Percentiles rank a stretch among this genome's conserved stretches.
These are phyloP conservation scores for Dasyurus viverrinus DNA, from an alignment of 2,113 vertebrate species.

Conservation along the genomic window DNA sequence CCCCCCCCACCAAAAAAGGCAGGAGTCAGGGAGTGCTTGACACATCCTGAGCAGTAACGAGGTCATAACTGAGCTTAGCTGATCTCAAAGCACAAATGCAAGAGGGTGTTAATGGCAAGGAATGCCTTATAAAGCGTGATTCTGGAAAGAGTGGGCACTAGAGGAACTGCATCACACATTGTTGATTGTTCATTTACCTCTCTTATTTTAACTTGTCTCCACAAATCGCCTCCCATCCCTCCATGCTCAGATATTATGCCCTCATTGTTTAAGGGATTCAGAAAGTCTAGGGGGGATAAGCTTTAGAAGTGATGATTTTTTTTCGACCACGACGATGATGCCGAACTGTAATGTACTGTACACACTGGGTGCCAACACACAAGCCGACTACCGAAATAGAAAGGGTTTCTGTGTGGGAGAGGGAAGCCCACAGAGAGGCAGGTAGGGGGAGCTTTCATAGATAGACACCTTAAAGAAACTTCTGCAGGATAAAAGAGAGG, in stretches of 20 bases:
- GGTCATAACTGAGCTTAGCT: constrained; percentile 70
- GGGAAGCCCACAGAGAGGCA: constrained; percentile 48
- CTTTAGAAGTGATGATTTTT: constrained; percentile 68
- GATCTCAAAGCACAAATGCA: constrained; percentile 70
- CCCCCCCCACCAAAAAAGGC: background rate
- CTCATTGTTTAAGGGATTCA: constrained; percentile 63
- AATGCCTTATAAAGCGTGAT: constrained; percentile 74
- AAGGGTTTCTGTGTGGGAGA: constrained; percentile 67
- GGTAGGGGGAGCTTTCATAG: constrained; percentile 67
- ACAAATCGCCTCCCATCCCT: constrained; percentile 56
- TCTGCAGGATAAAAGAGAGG: constrained; percentile 65
- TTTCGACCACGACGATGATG: constrained; percentile 60
- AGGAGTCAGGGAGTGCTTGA: constrained; percentile 68
- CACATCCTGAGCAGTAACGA: constrained; percentile 75
- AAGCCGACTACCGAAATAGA: constrained; percentile 70
- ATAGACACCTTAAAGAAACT: constrained; percentile 75
- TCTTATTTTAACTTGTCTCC: constrained; percentile 71
- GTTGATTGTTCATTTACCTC: constrained; percentile 76
- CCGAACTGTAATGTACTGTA: constrained; percentile 53
- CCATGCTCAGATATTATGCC: constrained; percentile 58
- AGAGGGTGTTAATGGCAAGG: constrained; percentile 73
- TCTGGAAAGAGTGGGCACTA: constrained; percentile 68
- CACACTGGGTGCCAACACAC: constrained; percentile 63
- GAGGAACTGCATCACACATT: constrained; percentile 69
- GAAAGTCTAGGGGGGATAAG: constrained; percentile 62